Base-by-base conservation (phyloP, 2,797 vertebrate species). In the Catamblyrhynchus diadema region DNA sequence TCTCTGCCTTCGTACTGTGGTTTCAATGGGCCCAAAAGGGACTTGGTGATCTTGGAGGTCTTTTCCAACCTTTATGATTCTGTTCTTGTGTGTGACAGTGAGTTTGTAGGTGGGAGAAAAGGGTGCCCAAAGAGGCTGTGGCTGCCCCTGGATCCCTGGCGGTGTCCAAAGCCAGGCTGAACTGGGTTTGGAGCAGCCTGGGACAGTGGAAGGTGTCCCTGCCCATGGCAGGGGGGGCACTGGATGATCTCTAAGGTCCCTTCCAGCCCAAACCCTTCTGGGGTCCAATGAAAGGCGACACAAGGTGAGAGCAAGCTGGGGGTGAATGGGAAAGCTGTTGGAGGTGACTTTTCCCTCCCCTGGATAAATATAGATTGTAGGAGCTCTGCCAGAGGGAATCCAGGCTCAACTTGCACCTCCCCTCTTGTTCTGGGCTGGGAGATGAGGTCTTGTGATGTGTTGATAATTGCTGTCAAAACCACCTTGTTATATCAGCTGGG, bases 151-250 rank as follows among this genome's bases (percentile, higher is more conserved):
- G 8, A 71, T 65, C 33, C n/a, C 25, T 71, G 65, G 39, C 0
- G 47, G 45, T 47, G 39, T 0, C 19, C 72, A 16, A 35, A 10
- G 33, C 33, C 33, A 45, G 39, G 22, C 0, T 83, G 65, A 18
- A 32, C 1, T 0, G 45, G 1, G 15, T 5, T 71, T 2, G 3
- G 65, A 71, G 44, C 24, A 45, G 0, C 8, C 18, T 65, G 51
- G 44, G 10, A 5, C 0, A 4, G 21, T 51, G 65, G 59, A 2
- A 78, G 33, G 10, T 53, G 72, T 64, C 51, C 50, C 28, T 89
- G 56, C 27, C 27, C 15, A 2, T 9, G 35, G 27, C 9, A 62
- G 17, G 19, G 12, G 7, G 47, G 80, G 15, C 0, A 27, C 12
- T 27, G 65, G 50, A 5, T 11, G 37, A 1, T 0, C 13, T 53